These are phyloP conservation scores for Archegozetes longisetosus DNA, from an alignment of 1,140 invertebrate species.

Conservation along the genomic window DNA sequence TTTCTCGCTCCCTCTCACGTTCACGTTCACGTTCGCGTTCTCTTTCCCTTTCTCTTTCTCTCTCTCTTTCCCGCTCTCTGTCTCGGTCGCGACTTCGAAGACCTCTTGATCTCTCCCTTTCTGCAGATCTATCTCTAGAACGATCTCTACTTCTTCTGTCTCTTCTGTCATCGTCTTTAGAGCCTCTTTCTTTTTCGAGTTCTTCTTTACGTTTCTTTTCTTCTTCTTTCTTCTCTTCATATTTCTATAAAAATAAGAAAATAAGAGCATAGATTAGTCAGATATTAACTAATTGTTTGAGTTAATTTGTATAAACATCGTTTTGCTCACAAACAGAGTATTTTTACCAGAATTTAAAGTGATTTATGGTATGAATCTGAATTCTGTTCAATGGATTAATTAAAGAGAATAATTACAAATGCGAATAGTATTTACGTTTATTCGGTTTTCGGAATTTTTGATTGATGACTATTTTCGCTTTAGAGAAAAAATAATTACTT, in stretches of 20 bases:
- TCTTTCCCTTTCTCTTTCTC: constrained; percentile 26
- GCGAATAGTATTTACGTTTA: no score
- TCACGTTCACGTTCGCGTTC: constrained; percentile 23
- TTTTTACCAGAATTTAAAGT: no score
- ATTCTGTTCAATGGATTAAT: no score
- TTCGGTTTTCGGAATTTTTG: no score
- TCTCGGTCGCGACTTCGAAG: constrained; percentile 5
- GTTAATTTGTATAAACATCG: no score
- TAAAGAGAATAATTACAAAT: no score
- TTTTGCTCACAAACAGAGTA: no score
- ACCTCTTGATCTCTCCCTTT: background rate
- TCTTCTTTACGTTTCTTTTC: constrained; percentile 24
- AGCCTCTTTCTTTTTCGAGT: constrained; percentile 22
- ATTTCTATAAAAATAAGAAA: constrained; percentile 19
- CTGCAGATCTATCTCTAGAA: background rate
- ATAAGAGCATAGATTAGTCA: constrained; percentile 6
- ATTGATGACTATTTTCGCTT: no score
- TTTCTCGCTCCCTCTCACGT: constrained; percentile 19
- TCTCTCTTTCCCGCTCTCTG: constrained; percentile 23
- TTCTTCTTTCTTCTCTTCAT: constrained; percentile 27
- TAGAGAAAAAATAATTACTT: no score
- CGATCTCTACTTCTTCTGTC: constrained; percentile 8
- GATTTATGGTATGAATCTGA: no score
- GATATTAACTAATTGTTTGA: background rate
- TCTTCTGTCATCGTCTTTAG: constrained; percentile 25